Evolutionary conservation across 23 tunicate species (phyloP), one percentile per base, ranked within the genome.

Genomic region (Ascidia mentula): DNA sequence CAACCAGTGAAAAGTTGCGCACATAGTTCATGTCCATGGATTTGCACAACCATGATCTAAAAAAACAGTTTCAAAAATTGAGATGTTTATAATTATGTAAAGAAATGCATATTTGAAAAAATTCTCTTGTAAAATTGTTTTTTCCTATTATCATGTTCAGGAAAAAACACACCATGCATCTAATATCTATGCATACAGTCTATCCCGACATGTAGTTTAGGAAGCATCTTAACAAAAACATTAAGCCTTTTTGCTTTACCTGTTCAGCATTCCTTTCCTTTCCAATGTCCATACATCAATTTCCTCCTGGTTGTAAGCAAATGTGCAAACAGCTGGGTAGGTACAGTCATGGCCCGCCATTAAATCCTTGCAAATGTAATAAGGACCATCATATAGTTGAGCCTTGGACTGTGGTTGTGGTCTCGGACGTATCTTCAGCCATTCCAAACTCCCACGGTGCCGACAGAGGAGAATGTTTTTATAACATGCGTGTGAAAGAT

Each of bases 401-500:
- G 97, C 97, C 74, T 91, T 91, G 0, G 97, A 91, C 59, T 91
- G 97, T 34, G 97, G 97, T 69, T 91, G 97, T 32, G 97, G 97
- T 34, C 97, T 32, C 33, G 97, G 97, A 0, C 97, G 80, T 42
- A 91, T 91, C 74, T 91, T 91, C 24, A 86, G 83, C 97, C 97
- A 91, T n/a, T 91, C 89, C 36, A 69, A 33, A 75, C 73, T 82
- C 32, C 85, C 90, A 31, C 97, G 83, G 32, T 89, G 89, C 5
- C 97, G 87, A 46, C 97, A 91, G 35, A 91, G 60, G 17, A 91
- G 65, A 4, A 91, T 86, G 77, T 91, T 91, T 72, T 91, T 86
- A 84, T 91, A 91, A 69, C 97, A 91, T 34, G 81, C 75, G 73
- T 91, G 97, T 26, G 32, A 36, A 22, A 82, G 12, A 22, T 2